phyloP scores from a whole-genome alignment of 2,113 vertebrate genomes.

The Ardeotis arabs region DNA sequence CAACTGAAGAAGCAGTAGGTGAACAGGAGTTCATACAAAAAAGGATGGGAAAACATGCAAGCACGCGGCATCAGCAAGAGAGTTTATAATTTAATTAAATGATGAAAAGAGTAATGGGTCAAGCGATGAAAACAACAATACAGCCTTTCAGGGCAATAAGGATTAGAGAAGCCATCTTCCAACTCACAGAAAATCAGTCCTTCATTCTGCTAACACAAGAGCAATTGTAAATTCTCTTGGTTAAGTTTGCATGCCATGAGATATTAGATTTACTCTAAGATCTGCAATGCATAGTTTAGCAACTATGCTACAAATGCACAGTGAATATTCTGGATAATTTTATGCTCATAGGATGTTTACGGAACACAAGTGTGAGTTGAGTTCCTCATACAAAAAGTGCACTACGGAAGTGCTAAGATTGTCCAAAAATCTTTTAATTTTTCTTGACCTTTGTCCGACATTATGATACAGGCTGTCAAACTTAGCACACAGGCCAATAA shows the following conservation, averaged over 20 bases:
- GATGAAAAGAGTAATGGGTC: constrained; percentile 60
- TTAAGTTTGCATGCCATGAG: constrained; percentile 19
- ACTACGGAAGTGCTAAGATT: background rate
- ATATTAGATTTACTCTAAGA: background rate
- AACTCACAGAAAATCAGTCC: constrained; percentile 38
- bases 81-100: constrained; percentile 64
- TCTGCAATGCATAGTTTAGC: background rate
- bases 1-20: constrained; percentile 50
- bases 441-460: background rate
- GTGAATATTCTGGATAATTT: background rate
- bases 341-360: background rate
- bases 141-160: constrained; percentile 48
- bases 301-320: background rate
- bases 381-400: background rate
- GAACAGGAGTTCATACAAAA: constrained; percentile 43
- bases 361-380: background rate
- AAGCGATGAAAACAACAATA: constrained; percentile 63
- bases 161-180: constrained; percentile 46
- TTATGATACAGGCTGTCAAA: background rate
- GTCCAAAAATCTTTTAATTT: background rate
- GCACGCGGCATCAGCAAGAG: constrained; percentile 16
- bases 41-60: constrained; percentile 26
- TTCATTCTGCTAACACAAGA: constrained; percentile 58
- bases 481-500: background rate
- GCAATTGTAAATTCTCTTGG: constrained; percentile 52